phyloP scores from a whole-genome alignment of 2,888 invertebrate species.

The Cotesia congregata region DNA sequence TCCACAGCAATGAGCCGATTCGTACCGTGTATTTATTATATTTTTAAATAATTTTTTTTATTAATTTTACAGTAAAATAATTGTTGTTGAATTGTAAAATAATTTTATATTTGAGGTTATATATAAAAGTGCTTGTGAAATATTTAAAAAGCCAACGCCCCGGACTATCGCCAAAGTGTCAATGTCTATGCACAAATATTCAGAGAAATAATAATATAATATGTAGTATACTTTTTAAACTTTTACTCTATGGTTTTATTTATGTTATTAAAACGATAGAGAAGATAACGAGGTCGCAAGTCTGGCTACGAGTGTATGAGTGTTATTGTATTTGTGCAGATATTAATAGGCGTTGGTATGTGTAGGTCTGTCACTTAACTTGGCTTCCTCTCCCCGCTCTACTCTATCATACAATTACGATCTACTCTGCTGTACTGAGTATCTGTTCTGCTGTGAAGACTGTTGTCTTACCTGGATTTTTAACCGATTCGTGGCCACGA shows the following conservation, averaged over 20 bases:
- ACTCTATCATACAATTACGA: constrained; percentile 1
- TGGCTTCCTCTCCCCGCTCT: constrained; percentile 52
- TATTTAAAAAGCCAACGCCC: neutral
- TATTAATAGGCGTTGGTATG: constrained; percentile 62
- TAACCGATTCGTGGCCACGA: constrained; percentile 20
- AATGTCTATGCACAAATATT: neutral
- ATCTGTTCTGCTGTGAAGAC: neutral
- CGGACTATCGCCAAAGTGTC: neutral
- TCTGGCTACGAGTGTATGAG: constrained; percentile 3
- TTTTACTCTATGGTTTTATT: neutral
- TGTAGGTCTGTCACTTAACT: constrained; percentile 46
- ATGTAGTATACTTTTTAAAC: neutral
- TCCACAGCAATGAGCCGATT: neutral
- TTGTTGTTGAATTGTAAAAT: neutral
- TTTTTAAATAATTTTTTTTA: neutral
- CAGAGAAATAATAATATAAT: neutral
- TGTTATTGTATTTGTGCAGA: neutral
- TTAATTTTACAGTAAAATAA: neutral
- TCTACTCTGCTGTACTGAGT: constrained; percentile 5
- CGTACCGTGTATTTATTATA: constrained; percentile 21
- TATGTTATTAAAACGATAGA: constrained; percentile 3
- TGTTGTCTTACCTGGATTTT: constrained; percentile 23
- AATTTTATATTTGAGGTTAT: neutral
- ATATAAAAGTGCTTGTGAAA: neutral
- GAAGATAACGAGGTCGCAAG: constrained; percentile 30